Conservation (phyloP, 2,888 invertebrate species). For the Ashinkailepas kermadecensis region DNA sequence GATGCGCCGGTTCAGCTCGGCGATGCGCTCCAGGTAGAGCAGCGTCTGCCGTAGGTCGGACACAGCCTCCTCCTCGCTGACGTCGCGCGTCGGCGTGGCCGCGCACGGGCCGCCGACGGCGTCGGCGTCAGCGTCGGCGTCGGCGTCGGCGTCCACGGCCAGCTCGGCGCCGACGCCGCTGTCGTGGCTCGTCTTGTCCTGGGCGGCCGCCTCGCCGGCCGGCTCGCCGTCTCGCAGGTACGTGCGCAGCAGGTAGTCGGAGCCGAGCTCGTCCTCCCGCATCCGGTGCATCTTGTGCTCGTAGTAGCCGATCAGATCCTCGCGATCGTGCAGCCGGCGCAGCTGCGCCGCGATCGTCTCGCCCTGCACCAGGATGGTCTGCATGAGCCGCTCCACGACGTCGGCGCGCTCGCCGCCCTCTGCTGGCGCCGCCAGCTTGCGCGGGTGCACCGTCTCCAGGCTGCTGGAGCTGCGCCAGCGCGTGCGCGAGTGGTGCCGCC, state of each 20-base stretch:
- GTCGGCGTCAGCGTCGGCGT: background rate
- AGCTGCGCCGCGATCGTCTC: conserved; percentile 48
- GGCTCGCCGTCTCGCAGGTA: conserved; percentile 51
- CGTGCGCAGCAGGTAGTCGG: conserved; percentile 69
- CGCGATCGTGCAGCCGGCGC: conserved; percentile 54
- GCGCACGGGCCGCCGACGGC: background rate
- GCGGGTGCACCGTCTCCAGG: conserved; percentile 20
- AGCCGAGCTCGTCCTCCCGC: conserved; percentile 64
- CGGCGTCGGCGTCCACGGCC: background rate
- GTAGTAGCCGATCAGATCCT: conserved; percentile 66
- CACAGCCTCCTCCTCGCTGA: conserved; percentile 14
- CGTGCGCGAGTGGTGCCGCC: background rate
- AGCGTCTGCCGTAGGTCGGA: background rate
- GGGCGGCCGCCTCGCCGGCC: conserved; percentile 24
- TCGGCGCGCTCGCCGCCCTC: conserved; percentile 24
- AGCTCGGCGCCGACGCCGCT: background rate
- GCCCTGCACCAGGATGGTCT: conserved; percentile 18
- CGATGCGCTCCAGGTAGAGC: background rate
- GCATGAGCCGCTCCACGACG: conserved; percentile 19
- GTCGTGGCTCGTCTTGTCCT: conserved; percentile 15
- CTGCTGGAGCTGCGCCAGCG: conserved; percentile 23
- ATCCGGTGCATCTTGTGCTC: conserved; percentile 69
- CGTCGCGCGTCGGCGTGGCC: background rate
- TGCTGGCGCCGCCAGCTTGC: conserved; percentile 26
- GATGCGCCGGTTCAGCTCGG: conserved; percentile 3